Base-by-base conservation (phyloP, 2,888 invertebrate genomes). In the Psylliodes chrysocephalus region DNA sequence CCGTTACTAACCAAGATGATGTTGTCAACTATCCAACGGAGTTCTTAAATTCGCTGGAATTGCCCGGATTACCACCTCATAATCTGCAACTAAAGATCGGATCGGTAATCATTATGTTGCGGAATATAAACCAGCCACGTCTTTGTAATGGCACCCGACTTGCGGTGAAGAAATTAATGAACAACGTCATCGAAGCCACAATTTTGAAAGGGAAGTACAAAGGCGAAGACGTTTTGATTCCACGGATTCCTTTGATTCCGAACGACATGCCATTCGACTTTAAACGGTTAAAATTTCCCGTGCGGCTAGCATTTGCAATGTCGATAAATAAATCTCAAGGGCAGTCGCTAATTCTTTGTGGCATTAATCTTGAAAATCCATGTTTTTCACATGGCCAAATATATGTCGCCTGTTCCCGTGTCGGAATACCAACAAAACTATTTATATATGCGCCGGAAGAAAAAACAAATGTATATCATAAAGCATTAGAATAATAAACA, bases 341-440 rank as follows among this genome's bases (percentile, higher is more conserved):
- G n/a, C n/a, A n/a, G n/a, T n/a, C n/a, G n/a, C n/a, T n/a, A n/a
- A n/a, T n/a, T n/a, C n/a, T n/a, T n/a, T n/a, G n/a, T n/a, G n/a
- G n/a, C n/a, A n/a, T n/a, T n/a, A n/a, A n/a, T n/a, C n/a, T n/a
- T n/a, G n/a, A n/a, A n/a, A 33, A 33, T 33, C 17, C 5, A 7
- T 59, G 60, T 10, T 59, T 59, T 19, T 59, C 51, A 30, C 60
- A 59, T 51, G 35, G 60, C 3, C 60, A 59, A 25, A 19, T 64
- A 18, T 60, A 64, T 54, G 60, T 64, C 1, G 64, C 64, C 4
- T 64, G 64, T 10, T 62, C 61, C 5, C 55, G 56, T 2, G 56
- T 64, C n/a, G 54, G 54, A 7, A 61, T 55, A 55, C 54, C 44
- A 44, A 4, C 22, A 6, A 22, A 4, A 6, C 6, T 22, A 22